Evolutionary conservation across 2,888 invertebrate species (phyloP).

Genomic region (Apoda limacodes): DNA sequence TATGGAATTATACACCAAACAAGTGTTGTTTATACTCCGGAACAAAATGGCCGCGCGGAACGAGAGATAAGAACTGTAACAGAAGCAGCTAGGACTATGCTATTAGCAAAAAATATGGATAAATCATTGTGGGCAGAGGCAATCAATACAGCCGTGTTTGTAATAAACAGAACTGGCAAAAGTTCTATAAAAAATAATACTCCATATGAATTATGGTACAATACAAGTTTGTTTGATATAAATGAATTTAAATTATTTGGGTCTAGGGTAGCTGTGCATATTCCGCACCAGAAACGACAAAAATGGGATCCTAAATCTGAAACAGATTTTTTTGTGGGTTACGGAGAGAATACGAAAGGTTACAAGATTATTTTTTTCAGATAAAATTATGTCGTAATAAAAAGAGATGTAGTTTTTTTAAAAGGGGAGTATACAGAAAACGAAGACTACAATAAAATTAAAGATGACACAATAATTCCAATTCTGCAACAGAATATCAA

Average conservation of each 20-base stretch:
- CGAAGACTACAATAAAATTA: too few relatives aligned
- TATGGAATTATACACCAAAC: conserved; percentile 5
- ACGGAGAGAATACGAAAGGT: background rate
- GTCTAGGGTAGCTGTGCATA: background rate
- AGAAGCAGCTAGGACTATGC: conserved; percentile 11
- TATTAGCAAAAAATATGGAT: conserved; percentile 11
- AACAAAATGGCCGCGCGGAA: conserved; percentile 9
- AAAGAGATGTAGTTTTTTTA: background rate
- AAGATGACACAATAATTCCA: too few relatives aligned
- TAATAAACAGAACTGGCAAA: conserved; percentile 15
- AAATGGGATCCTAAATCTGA: conserved; percentile 2
- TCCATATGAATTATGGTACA: conserved; percentile 14
- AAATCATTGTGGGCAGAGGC: conserved; percentile 19
- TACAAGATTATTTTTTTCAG: background rate
- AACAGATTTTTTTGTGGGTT: conserved; percentile 1
- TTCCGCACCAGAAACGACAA: background rate
- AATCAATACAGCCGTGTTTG: conserved; percentile 17
- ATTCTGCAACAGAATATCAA: too few relatives aligned
- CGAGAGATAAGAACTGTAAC: conserved; percentile 5
- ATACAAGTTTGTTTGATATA: too few relatives aligned
- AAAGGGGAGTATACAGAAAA: too few relatives aligned
- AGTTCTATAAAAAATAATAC: conserved; percentile 5
- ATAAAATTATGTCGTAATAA: background rate
- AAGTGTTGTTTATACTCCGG: conserved; percentile 3
- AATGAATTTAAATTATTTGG: conserved; percentile 2